Evolutionary conservation across 2,113 vertebrate species (phyloP).

Genomic region (Albula goreensis): DNA sequence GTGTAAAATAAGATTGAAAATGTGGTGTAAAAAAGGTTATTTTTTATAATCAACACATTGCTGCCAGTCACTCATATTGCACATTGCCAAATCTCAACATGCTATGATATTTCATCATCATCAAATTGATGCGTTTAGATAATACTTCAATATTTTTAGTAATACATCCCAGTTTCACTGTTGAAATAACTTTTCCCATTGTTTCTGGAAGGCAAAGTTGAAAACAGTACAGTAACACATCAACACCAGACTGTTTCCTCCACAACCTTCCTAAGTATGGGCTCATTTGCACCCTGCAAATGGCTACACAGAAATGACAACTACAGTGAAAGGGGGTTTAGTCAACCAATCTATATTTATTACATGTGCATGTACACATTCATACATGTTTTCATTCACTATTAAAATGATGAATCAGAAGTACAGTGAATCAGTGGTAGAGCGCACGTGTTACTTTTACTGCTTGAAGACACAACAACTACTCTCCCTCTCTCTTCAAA

Average conservation of each 20-base stretch:
- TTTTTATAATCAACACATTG: no score
- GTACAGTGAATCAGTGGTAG: background rate
- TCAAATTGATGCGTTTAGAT: no score
- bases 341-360: conserved; percentile 9
- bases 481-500: background rate
- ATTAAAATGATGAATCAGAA: background rate
- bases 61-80: no score
- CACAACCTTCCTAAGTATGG: background rate
- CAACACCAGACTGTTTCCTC: background rate
- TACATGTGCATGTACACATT: conserved; percentile 1
- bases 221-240: no score
- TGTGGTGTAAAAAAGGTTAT: no score
- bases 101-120: no score
- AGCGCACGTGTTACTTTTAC: background rate
- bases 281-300: background rate
- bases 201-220: no score
- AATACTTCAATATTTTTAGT: no score
- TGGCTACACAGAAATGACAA: background rate
- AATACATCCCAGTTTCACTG: no score
- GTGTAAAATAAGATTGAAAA: background rate
- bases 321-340: background rate
- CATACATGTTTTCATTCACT: background rate
- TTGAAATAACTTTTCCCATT: no score
- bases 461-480: background rate
- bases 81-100: no score